These are phyloP conservation scores for Porites lobata DNA, from an alignment of 92 coral and sea anemone species.

Conservation along the genomic window DNA sequence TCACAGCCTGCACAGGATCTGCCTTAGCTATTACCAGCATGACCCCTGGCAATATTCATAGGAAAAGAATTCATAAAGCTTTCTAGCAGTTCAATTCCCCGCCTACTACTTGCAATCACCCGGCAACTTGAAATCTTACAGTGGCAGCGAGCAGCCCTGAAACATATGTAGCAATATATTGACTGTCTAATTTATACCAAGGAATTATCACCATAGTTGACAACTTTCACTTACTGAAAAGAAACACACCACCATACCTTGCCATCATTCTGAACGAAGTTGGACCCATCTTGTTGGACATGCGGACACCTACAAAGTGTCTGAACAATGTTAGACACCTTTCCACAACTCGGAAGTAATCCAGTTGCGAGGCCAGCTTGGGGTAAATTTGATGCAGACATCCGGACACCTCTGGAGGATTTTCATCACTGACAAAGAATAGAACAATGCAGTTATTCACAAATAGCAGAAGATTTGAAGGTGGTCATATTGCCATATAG, in stretches of 20 bases:
- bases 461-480: neutral
- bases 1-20: no score
- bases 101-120: no score
- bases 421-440: conserved; percentile 32
- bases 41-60: no score
- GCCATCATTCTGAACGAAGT: conserved; percentile 92
- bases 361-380: conserved; percentile 66
- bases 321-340: conserved; percentile 77
- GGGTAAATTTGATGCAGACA: conserved; percentile 87
- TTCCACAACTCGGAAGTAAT: conserved; percentile 78
- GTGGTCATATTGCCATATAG: no score
- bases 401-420: conserved; percentile 70
- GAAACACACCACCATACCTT: conserved; percentile 51
- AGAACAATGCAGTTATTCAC: neutral
- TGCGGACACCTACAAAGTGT: conserved; percentile 88
- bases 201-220: no score
- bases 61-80: no score
- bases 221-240: neutral
- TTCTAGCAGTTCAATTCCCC: no score
- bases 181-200: no score
- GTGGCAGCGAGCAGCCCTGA: no score
- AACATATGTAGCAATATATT: no score
- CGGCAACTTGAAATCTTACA: no score
- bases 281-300: conserved; percentile 85
- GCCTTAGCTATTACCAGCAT: no score